These are phyloP conservation scores for Drosophila antonietae DNA, from an alignment of 2,888 invertebrate species.

Conservation along the genomic window DNA sequence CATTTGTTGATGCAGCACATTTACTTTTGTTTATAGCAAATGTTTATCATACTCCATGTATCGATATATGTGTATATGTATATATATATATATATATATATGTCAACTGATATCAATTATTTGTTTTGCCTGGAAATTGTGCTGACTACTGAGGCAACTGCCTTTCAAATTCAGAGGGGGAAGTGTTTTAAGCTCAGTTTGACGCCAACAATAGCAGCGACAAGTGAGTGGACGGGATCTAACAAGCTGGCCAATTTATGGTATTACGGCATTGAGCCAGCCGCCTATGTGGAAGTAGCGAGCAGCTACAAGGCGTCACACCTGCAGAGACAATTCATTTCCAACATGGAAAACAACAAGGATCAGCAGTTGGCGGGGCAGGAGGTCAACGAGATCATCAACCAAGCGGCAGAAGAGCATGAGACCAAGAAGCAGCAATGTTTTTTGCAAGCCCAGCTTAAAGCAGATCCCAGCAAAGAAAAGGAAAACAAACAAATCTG, in stretches of 20 bases:
- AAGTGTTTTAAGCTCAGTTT: constrained; percentile 38
- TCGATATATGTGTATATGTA: not conserved
- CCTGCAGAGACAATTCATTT: not conserved
- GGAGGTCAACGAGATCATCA: constrained; percentile 49
- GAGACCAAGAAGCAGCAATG: constrained; percentile 39
- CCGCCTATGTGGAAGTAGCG: constrained; percentile 57
- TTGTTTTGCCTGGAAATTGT: constrained; percentile 35
- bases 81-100: not conserved
- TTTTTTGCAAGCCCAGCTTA: constrained; percentile 15
- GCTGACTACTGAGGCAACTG: constrained; percentile 20
- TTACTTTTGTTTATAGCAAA: constrained; percentile 33
- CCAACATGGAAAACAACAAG: constrained; percentile 16
- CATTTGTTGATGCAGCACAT: constrained; percentile 53
- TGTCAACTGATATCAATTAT: constrained; percentile 18
- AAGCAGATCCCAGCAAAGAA: not conserved
- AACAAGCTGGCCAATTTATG: constrained; percentile 39
- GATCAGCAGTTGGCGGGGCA: constrained; percentile 11
- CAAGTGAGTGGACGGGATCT: constrained; percentile 1
- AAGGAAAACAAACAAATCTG: not conserved
- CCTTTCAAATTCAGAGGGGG: not conserved
- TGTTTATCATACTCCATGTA: constrained; percentile 12
- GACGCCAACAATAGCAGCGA: constrained; percentile 10
- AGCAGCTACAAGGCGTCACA: constrained; percentile 2
- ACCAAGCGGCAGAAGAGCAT: constrained; percentile 56
- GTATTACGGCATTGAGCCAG: constrained; percentile 46